Percentiles rank a stretch among this genome's conserved stretches.
Conservation (phyloP, 1,140 invertebrate genomes). For the Araneus ventricosus region DNA sequence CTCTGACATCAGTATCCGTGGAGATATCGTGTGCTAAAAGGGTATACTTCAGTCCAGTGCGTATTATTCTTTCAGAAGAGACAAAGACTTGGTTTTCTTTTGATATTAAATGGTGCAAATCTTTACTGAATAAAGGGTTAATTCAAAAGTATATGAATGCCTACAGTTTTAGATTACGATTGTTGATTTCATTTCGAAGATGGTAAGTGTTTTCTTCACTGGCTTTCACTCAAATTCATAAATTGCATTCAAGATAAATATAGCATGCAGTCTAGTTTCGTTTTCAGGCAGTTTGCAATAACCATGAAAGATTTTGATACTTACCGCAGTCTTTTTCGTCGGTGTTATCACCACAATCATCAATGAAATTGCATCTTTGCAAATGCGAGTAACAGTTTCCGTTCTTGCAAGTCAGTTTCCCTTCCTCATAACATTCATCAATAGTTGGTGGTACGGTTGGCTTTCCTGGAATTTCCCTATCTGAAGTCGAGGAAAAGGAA, state of each 20-base stretch:
- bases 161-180: too few relatives aligned
- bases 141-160: too few relatives aligned
- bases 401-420: conserved; percentile 70
- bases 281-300: neutral
- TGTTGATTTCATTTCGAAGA: too few relatives aligned
- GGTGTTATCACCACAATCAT: conserved; percentile 95
- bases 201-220: too few relatives aligned
- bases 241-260: neutral
- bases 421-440: conserved; percentile 37
- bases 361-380: conserved; percentile 90
- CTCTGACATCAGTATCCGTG: too few relatives aligned
- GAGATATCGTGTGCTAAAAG: too few relatives aligned
- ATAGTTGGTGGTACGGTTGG: conserved; percentile 26
- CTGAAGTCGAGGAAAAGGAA: neutral
- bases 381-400: conserved; percentile 90
- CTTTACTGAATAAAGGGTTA: too few relatives aligned
- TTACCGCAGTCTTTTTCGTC: conserved; percentile 89
- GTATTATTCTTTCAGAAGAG: too few relatives aligned
- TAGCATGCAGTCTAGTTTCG: neutral
- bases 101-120: too few relatives aligned
- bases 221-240: too few relatives aligned
- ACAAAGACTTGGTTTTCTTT: too few relatives aligned
- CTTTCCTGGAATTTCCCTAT: conserved; percentile 57
- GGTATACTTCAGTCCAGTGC: too few relatives aligned
- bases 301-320: neutral